Evolutionary conservation across 2,113 vertebrate genomes (phyloP).

Genomic region (Callipepla californica): DNA sequence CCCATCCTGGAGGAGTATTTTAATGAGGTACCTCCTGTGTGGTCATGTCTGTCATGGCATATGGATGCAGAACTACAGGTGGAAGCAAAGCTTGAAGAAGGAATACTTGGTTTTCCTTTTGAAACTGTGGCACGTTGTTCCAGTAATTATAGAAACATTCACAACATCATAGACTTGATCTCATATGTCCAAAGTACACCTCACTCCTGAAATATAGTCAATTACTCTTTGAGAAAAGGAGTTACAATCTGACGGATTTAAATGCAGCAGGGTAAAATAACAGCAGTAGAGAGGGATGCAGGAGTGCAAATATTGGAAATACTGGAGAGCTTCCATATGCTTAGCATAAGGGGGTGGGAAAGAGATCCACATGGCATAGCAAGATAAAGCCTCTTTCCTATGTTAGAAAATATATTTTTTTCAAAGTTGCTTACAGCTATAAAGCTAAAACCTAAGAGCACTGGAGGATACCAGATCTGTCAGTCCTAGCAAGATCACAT

Average conservation of each 20-base stretch:
- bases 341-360: not conserved
- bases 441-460: not conserved
- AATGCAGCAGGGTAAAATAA: conserved; percentile 1
- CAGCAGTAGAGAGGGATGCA: not conserved
- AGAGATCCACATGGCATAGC: not conserved
- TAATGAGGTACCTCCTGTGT: not conserved
- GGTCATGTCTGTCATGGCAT: not conserved
- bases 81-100: not conserved
- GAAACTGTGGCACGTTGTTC: not conserved
- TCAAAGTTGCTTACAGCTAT: not conserved
- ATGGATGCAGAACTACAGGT: not conserved
- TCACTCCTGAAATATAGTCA: not conserved
- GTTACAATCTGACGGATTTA: not conserved
- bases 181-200: not conserved
- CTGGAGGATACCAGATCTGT: not conserved
- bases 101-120: not conserved
- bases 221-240: not conserved
- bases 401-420: not conserved
- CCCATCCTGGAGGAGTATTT: not conserved
- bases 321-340: conserved; percentile 38
- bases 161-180: not conserved
- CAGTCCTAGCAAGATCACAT: not conserved
- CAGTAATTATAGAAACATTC: not conserved
- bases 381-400: not conserved
- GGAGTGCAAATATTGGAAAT: conserved; percentile 27